phyloP scores from a whole-genome alignment of 1,140 invertebrate genomes.

The Penaeus indicus region DNA sequence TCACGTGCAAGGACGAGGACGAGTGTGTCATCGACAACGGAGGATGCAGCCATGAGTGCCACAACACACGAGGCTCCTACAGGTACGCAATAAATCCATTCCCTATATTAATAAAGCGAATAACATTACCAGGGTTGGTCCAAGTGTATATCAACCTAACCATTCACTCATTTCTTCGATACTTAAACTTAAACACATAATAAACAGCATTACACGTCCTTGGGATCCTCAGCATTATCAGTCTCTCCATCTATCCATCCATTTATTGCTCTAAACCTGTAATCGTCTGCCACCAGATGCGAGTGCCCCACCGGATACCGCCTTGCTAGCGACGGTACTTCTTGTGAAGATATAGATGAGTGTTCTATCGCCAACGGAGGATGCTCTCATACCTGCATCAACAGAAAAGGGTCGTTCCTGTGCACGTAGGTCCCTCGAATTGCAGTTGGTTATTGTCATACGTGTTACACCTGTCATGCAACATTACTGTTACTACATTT shows the following conservation, averaged over 20 bases:
- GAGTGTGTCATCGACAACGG: conserved; percentile 70
- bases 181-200: too few species aligned
- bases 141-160: too few species aligned
- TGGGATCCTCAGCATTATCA: neutral
- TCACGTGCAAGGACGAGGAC: conserved; percentile 71
- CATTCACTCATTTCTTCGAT: too few species aligned
- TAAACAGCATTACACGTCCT: neutral
- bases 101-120: too few species aligned
- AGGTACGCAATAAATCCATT: conserved; percentile 70
- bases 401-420: conserved; percentile 73
- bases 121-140: too few species aligned
- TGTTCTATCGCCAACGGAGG: conserved; percentile 74
- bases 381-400: conserved; percentile 74
- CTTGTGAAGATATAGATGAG: conserved; percentile 78
- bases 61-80: conserved; percentile 74
- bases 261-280: neutral
- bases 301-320: conserved; percentile 70
- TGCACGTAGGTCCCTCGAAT: conserved; percentile 71
- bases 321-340: conserved; percentile 71
- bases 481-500: too few species aligned
- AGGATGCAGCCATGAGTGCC: conserved; percentile 75
- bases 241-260: too few species aligned
- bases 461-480: neutral
- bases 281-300: conserved; percentile 40
- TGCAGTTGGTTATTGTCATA: neutral